Evolutionary conservation across 2,797 vertebrate species (phyloP), one percentile per base, ranked within the genome.

Genomic region (Pseudochirops cupreus): DNA sequence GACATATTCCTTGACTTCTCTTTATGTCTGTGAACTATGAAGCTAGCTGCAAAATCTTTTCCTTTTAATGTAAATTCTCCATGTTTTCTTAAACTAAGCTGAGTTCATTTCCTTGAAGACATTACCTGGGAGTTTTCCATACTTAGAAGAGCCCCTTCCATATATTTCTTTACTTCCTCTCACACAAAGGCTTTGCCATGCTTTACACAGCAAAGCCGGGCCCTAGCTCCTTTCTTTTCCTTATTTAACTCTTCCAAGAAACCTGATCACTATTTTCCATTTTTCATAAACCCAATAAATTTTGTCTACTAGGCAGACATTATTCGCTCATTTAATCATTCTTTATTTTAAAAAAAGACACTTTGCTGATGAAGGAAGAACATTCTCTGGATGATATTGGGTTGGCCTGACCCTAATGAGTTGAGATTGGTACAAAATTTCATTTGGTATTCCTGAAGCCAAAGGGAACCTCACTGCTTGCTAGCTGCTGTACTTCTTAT

Each of bases 221-320:
- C 56, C 2, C 54, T 74, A 9, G 91, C 12, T 95, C 54, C 91
- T 93, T 58, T 91, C 39, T 92, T 95, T 96, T 93, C 55, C 33
- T 95, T 91, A 93, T 96, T 94, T 92, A 93, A 57, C 4, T 91
- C 62, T 95, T 94, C 89, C 62, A 96, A 92, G 91, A 96, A 97
- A 95, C 56, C 28, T 92, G 50, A 16, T 91, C 29, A 56, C 33
- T 62, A 21, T 21, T 6, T 92, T 92, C 92, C 46, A 46, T 39
- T 62, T 93, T 93, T 28, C 90, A 14, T 56, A 95, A 93, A 95
- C n/a, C 39, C 53, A 95, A 96, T 97, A 93, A 90, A 96, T 52
- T 91, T n/a, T 89, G 67, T 74, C 93, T 92, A 62, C n/a, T 95
- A 87, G 74, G 90, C 95, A 90, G 3, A 91, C n/a, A 33, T 39